Percentiles rank a stretch among this genome's conserved stretches.
Conservation (phyloP, 2,113 vertebrate species). For the Leptobrachium ailaonicum region DNA sequence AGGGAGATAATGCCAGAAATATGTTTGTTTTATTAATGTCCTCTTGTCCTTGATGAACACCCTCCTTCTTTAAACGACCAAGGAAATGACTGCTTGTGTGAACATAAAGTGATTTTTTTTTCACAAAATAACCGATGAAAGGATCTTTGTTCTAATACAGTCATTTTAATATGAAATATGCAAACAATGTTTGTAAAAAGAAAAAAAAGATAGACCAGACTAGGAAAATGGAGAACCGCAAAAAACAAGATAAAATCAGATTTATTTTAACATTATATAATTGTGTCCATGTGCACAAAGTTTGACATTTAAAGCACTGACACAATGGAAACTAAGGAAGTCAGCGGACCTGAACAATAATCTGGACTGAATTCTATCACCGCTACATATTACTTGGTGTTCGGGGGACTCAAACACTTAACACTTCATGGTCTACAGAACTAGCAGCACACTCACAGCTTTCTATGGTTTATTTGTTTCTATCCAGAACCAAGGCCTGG, state of each 20-base stretch:
- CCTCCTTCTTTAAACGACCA: neutral
- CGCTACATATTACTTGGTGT: neutral
- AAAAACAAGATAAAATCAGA: constrained; percentile 33
- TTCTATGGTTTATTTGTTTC: neutral
- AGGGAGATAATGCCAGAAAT: too few species aligned
- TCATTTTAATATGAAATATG: constrained; percentile 7
- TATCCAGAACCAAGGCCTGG: constrained; percentile 10
- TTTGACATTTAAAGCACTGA: neutral
- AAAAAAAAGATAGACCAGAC: constrained; percentile 10
- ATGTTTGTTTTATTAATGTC: too few species aligned
- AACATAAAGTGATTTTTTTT: neutral
- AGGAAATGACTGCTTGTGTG: neutral
- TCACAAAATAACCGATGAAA: neutral
- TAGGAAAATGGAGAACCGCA: constrained; percentile 2
- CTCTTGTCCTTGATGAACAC: too few species aligned
- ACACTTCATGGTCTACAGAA: constrained; percentile 35
- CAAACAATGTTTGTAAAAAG: constrained; percentile 21
- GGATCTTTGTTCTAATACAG: constrained; percentile 15
- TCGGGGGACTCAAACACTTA: constrained; percentile 22
- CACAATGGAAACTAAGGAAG: constrained; percentile 16
- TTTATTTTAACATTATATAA: constrained; percentile 16
- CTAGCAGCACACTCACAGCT: neutral
- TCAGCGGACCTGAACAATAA: constrained; percentile 5
- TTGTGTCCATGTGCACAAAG: constrained; percentile 22
- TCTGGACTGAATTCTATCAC: constrained; percentile 26